Conservation (phyloP, 2,888 invertebrate species). For the Synergus laeviventris region DNA sequence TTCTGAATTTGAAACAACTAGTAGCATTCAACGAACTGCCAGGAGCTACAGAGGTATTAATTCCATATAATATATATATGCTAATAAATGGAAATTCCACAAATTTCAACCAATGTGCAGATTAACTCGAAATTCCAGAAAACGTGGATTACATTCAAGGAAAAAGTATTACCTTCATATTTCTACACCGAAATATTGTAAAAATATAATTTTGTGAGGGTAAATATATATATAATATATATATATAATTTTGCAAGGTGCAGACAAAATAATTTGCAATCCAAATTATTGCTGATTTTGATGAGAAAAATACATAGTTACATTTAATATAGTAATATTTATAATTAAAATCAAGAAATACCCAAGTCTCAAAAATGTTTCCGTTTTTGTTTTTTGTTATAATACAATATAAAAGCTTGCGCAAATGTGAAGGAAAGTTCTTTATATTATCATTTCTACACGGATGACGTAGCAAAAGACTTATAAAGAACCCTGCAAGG, state of each 20-base stretch:
- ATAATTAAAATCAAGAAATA: not conserved
- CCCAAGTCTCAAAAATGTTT: not conserved
- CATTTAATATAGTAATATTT: no score
- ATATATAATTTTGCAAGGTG: no score
- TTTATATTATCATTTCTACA: constrained; percentile 10
- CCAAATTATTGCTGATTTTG: no score
- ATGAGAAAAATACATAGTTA: no score
- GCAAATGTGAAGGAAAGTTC: constrained; percentile 1
- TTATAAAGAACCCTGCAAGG: not conserved
- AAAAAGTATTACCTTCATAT: no score
- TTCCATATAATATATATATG: constrained; percentile 6
- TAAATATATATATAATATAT: no score
- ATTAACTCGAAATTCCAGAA: constrained; percentile 6
- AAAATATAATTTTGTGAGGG: no score
- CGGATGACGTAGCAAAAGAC: constrained; percentile 6
- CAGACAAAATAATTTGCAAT: no score
- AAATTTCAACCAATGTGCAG: constrained; percentile 5
- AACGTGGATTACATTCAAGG: not conserved
- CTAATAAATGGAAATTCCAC: constrained; percentile 22
- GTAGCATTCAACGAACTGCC: not conserved
- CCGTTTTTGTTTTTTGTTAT: not conserved
- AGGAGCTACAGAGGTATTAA: constrained; percentile 10
- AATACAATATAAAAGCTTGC: not conserved
- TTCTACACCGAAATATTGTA: no score
- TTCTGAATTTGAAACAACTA: constrained; percentile 19